These are phyloP conservation scores for Jordanella pulchra DNA, from an alignment of 2,797 vertebrate species.

Conservation along the genomic window DNA sequence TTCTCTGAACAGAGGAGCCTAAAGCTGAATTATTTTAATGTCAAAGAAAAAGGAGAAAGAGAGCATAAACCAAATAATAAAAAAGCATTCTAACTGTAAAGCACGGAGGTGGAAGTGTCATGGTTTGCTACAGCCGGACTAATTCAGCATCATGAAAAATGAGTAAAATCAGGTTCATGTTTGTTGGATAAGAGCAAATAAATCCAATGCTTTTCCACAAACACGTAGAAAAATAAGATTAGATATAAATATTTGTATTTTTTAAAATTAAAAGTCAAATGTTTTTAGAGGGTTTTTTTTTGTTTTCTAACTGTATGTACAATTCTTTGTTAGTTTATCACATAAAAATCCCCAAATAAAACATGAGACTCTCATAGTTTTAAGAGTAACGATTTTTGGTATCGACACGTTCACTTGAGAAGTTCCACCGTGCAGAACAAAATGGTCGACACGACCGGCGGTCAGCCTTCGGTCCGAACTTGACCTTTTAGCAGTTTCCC, in stretches of 20 bases:
- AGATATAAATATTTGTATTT: too few relatives aligned
- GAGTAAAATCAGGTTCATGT: background rate
- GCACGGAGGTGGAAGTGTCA: background rate
- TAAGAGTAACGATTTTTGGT: background rate
- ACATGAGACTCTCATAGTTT: background rate
- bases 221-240: too few relatives aligned
- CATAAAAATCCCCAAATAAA: background rate
- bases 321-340: background rate
- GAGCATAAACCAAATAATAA: background rate
- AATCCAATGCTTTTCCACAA: too few relatives aligned
- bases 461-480: slow-evolving; percentile 42
- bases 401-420: background rate
- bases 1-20: background rate
- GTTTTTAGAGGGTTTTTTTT: background rate
- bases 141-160: background rate
- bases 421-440: background rate
- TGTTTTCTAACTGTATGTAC: background rate
- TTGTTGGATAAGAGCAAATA: too few relatives aligned
- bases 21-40: background rate
- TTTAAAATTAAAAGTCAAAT: too few relatives aligned
- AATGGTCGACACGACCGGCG: slow-evolving; percentile 22
- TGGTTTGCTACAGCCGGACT: background rate
- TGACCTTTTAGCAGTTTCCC: slow-evolving; percentile 64
- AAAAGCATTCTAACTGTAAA: background rate
- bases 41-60: too few relatives aligned